A percentile compares a stretch with the other conserved stretches of the same genome.
phyloP scores from a whole-genome alignment of 92 coral and sea anemone genomes.

The Blastomussa wellsi region DNA sequence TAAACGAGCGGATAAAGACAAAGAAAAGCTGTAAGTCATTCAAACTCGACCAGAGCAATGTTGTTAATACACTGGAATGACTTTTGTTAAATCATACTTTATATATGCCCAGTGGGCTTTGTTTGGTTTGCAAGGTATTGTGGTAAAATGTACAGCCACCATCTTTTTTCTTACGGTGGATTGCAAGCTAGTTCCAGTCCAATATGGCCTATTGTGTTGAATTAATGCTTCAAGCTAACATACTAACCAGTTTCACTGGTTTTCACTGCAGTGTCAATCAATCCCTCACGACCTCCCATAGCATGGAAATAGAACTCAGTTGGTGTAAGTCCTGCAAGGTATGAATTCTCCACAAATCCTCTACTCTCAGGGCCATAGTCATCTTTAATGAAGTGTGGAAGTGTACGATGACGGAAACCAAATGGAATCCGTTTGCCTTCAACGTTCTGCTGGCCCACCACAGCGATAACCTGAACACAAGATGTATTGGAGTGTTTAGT shows the following conservation, averaged over 20 bases:
- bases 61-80: too few species aligned
- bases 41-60: too few species aligned
- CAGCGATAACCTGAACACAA: conserved; percentile 90
- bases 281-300: conserved; percentile 99
- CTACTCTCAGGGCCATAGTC: conserved; percentile 99
- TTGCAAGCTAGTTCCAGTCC: too few species aligned
- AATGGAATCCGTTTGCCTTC: conserved; percentile 99
- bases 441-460: conserved; percentile 99
- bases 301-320: conserved; percentile 99
- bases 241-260: conserved; percentile 99
- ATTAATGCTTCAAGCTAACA: neutral
- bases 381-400: conserved; percentile 98
- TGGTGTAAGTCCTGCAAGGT: conserved; percentile 99
- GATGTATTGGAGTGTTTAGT: neutral
- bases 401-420: conserved; percentile 99
- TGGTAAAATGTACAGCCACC: too few species aligned
- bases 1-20: too few species aligned
- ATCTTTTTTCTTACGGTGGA: too few species aligned
- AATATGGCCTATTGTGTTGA: too few species aligned
- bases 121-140: too few species aligned
- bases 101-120: too few species aligned
- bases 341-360: conserved; percentile 99
- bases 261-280: conserved; percentile 99
- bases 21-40: too few species aligned
- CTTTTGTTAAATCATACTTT: too few species aligned